Conservation (phyloP, 2,888 invertebrate species). For the Tipula unca region DNA sequence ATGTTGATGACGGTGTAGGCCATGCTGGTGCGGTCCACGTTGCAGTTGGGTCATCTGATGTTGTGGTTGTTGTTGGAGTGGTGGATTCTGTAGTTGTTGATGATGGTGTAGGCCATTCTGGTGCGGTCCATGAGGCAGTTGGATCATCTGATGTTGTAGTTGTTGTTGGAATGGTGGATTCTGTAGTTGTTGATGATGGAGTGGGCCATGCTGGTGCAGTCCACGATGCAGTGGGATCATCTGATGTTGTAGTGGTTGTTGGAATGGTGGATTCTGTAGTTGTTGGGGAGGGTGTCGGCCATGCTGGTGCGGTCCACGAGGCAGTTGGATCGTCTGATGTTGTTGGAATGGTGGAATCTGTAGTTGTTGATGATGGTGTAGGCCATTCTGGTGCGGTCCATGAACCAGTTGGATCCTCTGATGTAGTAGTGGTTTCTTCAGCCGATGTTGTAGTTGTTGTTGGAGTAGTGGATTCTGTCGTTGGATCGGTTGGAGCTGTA, state of each 20-base stretch:
- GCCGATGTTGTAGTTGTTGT: too few relatives aligned
- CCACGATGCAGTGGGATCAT: not conserved
- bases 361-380: not conserved
- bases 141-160: too few relatives aligned
- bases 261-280: too few relatives aligned
- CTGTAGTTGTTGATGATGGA: not conserved
- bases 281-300: not conserved
- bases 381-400: not conserved
- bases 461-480: too few relatives aligned
- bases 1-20: not conserved
- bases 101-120: too few relatives aligned
- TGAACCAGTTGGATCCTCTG: not conserved
- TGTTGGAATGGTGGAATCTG: not conserved
- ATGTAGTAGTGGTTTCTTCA: not conserved
- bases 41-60: too few relatives aligned
- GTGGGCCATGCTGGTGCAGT: not conserved
- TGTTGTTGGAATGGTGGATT: not conserved
- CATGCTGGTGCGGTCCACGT: not conserved
- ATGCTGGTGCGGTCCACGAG: not conserved
- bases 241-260: not conserved
- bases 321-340: not conserved
- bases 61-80: too few relatives aligned
- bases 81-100: not conserved
- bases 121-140: too few relatives aligned
- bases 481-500: too few relatives aligned